A percentile compares a stretch with the other conserved stretches of the same genome.
These are phyloP conservation scores for Coreoperca whiteheadi DNA, from an alignment of 2,113 vertebrate species.

Conservation along the genomic window DNA sequence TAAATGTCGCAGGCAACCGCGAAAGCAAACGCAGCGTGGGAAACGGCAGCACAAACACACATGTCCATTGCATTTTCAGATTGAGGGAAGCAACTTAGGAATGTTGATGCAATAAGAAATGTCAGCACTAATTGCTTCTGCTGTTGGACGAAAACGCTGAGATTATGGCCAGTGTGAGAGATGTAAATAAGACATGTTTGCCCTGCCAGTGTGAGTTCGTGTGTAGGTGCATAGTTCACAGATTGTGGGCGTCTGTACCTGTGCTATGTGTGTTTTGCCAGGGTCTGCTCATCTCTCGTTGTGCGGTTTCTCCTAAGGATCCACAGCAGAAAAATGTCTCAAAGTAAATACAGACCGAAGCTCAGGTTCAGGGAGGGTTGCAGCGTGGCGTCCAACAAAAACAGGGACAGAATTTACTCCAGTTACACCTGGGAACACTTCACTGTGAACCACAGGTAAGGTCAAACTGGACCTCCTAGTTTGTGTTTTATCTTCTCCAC, in stretches of 20 bases:
- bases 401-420: slow-evolving; percentile 26
- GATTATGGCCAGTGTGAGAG: slow-evolving; percentile 47
- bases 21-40: slow-evolving; percentile 64
- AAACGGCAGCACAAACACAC: slow-evolving; percentile 58
- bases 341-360: slow-evolving; percentile 39
- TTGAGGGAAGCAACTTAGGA: slow-evolving; percentile 62
- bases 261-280: background rate
- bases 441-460: background rate
- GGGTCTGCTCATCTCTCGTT: slow-evolving; percentile 18
- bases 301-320: slow-evolving; percentile 1
- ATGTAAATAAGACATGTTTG: slow-evolving; percentile 63
- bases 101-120: slow-evolving; percentile 74
- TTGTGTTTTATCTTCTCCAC: background rate
- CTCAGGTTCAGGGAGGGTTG: slow-evolving; percentile 15
- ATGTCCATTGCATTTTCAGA: slow-evolving; percentile 61
- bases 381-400: slow-evolving; percentile 44
- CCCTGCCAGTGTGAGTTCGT: background rate
- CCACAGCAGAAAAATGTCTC: slow-evolving; percentile 6
- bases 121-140: slow-evolving; percentile 61
- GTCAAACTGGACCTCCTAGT: no score
- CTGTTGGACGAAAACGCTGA: slow-evolving; percentile 41
- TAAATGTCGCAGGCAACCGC: slow-evolving; percentile 56
- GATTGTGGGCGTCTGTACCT: slow-evolving; percentile 4
- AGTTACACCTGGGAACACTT: slow-evolving; percentile 49
- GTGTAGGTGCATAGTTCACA: background rate